A percentile compares a stretch with the other conserved stretches of the same genome.
Conservation (phyloP, 2,113 vertebrate species). For the Caloenas nicobarica region DNA sequence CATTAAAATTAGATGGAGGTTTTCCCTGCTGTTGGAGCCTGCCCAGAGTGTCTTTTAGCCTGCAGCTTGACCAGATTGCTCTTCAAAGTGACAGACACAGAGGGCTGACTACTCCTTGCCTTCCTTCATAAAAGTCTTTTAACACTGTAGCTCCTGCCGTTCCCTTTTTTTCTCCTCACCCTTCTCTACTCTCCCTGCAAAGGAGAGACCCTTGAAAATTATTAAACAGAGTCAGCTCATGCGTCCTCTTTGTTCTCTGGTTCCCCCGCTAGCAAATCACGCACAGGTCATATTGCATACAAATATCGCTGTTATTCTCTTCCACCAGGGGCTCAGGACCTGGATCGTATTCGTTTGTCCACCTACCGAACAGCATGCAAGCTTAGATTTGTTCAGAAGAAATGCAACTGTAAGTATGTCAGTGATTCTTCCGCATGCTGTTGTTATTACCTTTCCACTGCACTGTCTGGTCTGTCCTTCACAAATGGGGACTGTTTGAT, state of each 20-base stretch:
- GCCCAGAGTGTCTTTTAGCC: constrained; percentile 40
- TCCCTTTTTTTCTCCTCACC: neutral
- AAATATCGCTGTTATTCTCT: constrained; percentile 46
- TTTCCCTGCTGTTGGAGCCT: constrained; percentile 19
- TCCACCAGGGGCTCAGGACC: constrained; percentile 90
- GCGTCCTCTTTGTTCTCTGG: neutral
- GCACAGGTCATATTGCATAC: neutral
- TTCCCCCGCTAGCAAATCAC: neutral
- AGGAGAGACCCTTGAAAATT: constrained; percentile 27
- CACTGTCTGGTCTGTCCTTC: neutral
- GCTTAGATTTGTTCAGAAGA: constrained; percentile 97
- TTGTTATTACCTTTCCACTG: neutral
- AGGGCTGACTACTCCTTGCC: neutral
- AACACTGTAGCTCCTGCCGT: neutral
- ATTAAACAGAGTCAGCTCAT: neutral
- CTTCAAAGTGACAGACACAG: constrained; percentile 23
- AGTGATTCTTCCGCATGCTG: neutral
- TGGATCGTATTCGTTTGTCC: constrained; percentile 96
- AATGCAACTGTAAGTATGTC: constrained; percentile 93
- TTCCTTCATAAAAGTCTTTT: neutral
- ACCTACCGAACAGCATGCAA: constrained; percentile 99
- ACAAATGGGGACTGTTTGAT: neutral
- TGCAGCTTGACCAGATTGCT: constrained; percentile 55
- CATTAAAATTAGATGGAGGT: constrained; percentile 29
- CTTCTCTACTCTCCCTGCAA: neutral